Evolutionary conservation across 2,888 invertebrate genomes (phyloP).

Genomic region (Agonopterix alstromeriana): DNA sequence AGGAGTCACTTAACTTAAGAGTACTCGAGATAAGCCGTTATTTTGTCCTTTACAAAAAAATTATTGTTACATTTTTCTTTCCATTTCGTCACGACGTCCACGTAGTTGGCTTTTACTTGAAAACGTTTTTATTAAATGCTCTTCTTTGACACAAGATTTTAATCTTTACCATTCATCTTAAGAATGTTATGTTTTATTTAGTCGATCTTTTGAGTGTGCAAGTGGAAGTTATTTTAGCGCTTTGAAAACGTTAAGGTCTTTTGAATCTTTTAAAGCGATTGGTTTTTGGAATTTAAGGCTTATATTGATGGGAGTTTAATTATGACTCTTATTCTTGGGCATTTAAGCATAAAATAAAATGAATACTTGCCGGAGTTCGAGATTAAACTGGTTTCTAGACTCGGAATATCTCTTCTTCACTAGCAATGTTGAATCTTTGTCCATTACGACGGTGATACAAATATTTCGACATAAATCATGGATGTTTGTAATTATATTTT

Average conservation of each 20-base stretch:
- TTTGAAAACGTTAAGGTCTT: not conserved
- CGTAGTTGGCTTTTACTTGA: conserved; percentile 4
- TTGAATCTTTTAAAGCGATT: not conserved
- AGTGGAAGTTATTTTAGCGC: not conserved
- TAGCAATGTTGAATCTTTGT: too few species aligned
- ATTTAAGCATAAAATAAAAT: too few species aligned
- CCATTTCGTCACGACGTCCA: conserved; percentile 12
- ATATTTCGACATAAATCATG: too few species aligned
- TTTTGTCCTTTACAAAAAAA: conserved; percentile 19
- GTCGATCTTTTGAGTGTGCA: not conserved
- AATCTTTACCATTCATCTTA: conserved; percentile 18
- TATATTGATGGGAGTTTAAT: too few species aligned
- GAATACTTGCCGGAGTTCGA: too few species aligned
- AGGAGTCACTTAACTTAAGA: conserved; percentile 24
- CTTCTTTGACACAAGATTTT: conserved; percentile 18
- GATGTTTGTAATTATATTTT: too few species aligned
- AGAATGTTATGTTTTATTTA: conserved; percentile 4
- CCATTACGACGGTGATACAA: too few species aligned
- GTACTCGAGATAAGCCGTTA: conserved; percentile 28
- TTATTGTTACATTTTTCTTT: conserved; percentile 24
- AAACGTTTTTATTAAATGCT: conserved; percentile 14
- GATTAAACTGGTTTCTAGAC: too few species aligned
- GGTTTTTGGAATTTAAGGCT: not conserved
- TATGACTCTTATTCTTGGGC: too few species aligned
- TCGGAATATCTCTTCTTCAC: too few species aligned